A percentile compares a stretch with the other conserved stretches of the same genome.
Conservation (phyloP, 92 coral and sea anemone genomes). For the Epizoanthus fatuus region DNA sequence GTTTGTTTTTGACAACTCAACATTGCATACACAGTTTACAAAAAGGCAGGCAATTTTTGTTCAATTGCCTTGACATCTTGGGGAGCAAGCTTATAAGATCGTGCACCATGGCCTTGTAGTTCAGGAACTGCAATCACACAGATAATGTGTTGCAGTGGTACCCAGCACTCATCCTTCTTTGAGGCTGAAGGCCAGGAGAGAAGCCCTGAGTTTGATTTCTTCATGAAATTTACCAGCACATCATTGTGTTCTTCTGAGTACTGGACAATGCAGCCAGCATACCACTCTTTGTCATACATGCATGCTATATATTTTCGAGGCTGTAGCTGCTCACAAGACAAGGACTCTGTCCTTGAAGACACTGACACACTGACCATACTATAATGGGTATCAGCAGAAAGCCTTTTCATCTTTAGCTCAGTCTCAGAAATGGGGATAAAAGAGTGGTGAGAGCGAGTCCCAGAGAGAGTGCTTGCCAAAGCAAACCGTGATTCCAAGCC, state of each 20-base stretch:
- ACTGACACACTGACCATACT: slow-evolving; percentile 25
- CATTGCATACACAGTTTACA: not conserved
- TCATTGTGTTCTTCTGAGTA: slow-evolving; percentile 8
- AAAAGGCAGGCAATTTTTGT: slow-evolving; percentile 12
- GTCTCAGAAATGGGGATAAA: too few species aligned
- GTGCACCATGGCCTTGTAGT: slow-evolving; percentile 21
- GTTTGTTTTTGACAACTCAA: too few species aligned
- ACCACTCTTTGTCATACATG: slow-evolving; percentile 23
- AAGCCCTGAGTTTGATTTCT: not conserved
- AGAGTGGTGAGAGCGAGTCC: too few species aligned
- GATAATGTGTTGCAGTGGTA: slow-evolving; percentile 9
- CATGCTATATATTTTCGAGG: slow-evolving; percentile 17
- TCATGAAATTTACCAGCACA: slow-evolving; percentile 17
- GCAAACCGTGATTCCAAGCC: too few species aligned
- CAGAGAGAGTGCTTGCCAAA: too few species aligned
- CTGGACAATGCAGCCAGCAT: slow-evolving; percentile 16
- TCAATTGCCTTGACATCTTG: slow-evolving; percentile 18
- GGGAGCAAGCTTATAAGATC: slow-evolving; percentile 12
- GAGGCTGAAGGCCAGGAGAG: slow-evolving; percentile 30
- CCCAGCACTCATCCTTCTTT: slow-evolving; percentile 30
- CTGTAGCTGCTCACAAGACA: slow-evolving; percentile 4
- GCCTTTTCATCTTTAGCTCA: slow-evolving; percentile 21
- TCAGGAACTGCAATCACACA: slow-evolving; percentile 31
- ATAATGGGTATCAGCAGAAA: slow-evolving; percentile 24
- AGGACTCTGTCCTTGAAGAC: not conserved